Base-by-base conservation (phyloP, 2,113 vertebrate species). In the Crotophaga sulcirostris region DNA sequence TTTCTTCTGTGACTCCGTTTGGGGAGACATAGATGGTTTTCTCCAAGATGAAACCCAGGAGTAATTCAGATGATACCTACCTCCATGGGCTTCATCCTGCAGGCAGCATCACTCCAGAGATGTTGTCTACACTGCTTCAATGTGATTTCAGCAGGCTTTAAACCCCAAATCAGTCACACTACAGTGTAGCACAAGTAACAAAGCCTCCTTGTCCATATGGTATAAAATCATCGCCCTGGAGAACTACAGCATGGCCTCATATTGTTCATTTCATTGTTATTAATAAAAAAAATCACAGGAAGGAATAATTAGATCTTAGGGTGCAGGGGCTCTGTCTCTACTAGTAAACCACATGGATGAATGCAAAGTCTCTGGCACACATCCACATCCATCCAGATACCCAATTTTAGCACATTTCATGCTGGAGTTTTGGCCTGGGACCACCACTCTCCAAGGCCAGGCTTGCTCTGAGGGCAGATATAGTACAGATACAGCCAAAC, bases 391-490 rank as follows among this genome's bases (percentile, higher is more conserved):
- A 67, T 47, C 28, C 31, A 79, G 66, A 26, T 42, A 6, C 36
- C 7, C 13, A 51, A 26, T 49, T 84, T 74, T 60, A 84, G 23
- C 36, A 21, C 13, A 4, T 52, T 92, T 7, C 20, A 23, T 20
- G 28, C 25, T 24, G 36, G 45, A 52, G 11, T 74, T 78, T 49
- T 16, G 52, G 34, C n/a, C 54, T 72, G 42, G 10, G 21, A 68
- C 38, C 67, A 29, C 14, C 11, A 31, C 49, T 18, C 40, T 38
- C 14, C 0, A 1, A 58, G 11, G 33, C 13, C 72, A 76, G 54
- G 58, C 16, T 72, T 2, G 2, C 29, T 33, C 14, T 2, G 0
- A 52, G 24, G 26, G 4, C 36, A 73, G 51, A 33, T 2, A 5
- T 9, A 25, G 24, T n/a, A 40, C 9, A 26, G 20, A 55, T 13